Evolutionary conservation across 2,888 invertebrate genomes (phyloP), one percentile per base, ranked within the genome.

Genomic region (Andrena camellia): DNA sequence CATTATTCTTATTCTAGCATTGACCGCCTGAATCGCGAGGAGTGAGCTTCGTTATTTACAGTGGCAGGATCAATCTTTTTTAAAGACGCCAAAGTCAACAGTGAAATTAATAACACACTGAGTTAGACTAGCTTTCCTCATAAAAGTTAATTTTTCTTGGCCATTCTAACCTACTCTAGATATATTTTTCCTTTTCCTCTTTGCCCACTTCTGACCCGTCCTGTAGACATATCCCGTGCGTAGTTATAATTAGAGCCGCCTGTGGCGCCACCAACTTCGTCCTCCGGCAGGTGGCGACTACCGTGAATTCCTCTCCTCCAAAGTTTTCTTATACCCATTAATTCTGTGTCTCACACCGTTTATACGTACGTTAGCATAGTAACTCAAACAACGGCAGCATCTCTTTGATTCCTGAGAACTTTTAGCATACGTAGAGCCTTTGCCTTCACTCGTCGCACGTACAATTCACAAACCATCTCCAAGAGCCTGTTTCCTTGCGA

Each of bases 1-100:
- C 80, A 31, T 79, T 81, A 80, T 71, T 67, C 80, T 17, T 35
- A 35, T 20, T 17, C 26, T 13, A 33, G 57, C 59, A 72, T 79
- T 83, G 72, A 86, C 60, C 67, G 62, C n/a, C n/a, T 50, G 59
- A 57, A 23, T 54, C 42, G 17, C 20, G 2, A 8, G 23, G 23
- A 70, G 54, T 62, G 26, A 78, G 70, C 70, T 78, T 67, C 60
- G 26, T 80, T 62, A 67, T 67, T 76, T 52, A 23, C 20, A 10
- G 8, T 17, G 8, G 6, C 13, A 8, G 50, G n/a, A 77, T 60
- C 59, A 26, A 70, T 78, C 66, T 29, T 7, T 54, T 64, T 17
- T 13, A 8, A 26, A 35, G 26, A 7, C 26, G 6, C 50, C 29
- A 13, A 2, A 31, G 2, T 31, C 66, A 23, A 20, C n/a, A 29